These are phyloP conservation scores for Phortica variegata DNA, from an alignment of 1,140 invertebrate species.

Conservation along the genomic window DNA sequence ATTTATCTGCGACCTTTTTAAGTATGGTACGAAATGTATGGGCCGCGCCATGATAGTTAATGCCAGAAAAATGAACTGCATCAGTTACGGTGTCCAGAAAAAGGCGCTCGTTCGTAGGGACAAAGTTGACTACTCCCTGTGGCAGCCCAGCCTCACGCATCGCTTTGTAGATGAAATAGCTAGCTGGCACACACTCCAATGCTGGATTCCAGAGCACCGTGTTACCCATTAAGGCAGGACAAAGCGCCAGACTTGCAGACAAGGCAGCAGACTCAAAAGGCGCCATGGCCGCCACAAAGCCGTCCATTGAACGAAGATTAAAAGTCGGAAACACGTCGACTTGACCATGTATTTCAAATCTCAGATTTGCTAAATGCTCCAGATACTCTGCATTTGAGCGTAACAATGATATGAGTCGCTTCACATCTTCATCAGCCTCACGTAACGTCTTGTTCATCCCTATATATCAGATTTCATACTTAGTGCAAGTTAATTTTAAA, in stretches of 20 bases:
- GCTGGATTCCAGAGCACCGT: slow-evolving; percentile 97
- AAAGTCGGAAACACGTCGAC: slow-evolving; percentile 62
- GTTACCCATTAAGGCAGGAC: slow-evolving; percentile 97
- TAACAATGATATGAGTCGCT: slow-evolving; percentile 92
- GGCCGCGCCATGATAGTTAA: slow-evolving; percentile 85
- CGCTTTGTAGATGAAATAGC: slow-evolving; percentile 91
- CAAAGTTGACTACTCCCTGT: slow-evolving; percentile 92
- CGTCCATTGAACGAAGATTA: slow-evolving; percentile 84
- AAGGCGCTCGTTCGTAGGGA: slow-evolving; percentile 90
- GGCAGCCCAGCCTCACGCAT: slow-evolving; percentile 89
- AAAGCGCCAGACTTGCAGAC: slow-evolving; percentile 91
- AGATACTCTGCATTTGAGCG: slow-evolving; percentile 89
- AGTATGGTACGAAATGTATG: slow-evolving; percentile 85
- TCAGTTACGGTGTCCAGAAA: slow-evolving; percentile 88
- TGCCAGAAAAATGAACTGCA: slow-evolving; percentile 80
- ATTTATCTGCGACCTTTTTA: slow-evolving; percentile 85
- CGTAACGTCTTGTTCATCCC: slow-evolving; percentile 89
- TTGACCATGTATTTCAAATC: slow-evolving; percentile 20
- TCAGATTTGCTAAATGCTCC: slow-evolving; percentile 69
- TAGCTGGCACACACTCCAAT: slow-evolving; percentile 91
- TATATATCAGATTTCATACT: too few relatives aligned
- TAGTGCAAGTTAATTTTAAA: too few relatives aligned
- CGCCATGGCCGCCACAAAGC: slow-evolving; percentile 94
- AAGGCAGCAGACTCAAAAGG: slow-evolving; percentile 99
- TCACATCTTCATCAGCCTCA: slow-evolving; percentile 96